phyloP scores from a whole-genome alignment of 2,113 vertebrate genomes.

The Pelecanus crispus region DNA sequence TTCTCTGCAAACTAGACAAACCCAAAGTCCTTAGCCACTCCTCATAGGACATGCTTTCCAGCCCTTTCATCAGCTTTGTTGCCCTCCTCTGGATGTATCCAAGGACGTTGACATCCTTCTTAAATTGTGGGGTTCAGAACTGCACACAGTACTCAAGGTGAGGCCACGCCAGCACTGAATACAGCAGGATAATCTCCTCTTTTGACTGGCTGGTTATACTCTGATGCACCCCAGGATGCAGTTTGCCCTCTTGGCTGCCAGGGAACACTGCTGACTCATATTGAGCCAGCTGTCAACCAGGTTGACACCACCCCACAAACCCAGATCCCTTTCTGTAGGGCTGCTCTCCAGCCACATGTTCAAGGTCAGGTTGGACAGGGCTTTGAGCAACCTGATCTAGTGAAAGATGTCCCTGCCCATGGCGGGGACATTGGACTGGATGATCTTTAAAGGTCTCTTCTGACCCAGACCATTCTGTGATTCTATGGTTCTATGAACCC shows the following conservation, averaged over 20 bases:
- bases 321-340: background rate
- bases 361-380: background rate
- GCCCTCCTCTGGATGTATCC: background rate
- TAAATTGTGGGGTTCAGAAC: background rate
- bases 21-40: background rate
- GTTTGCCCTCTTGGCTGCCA: background rate
- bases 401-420: background rate
- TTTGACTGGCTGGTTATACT: background rate
- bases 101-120: background rate
- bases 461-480: background rate
- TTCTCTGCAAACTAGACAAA: background rate
- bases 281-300: background rate
- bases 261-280: background rate
- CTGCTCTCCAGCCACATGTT: background rate
- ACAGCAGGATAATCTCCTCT: background rate
- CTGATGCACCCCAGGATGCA: background rate
- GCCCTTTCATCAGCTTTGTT: background rate
- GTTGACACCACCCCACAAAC: no score
- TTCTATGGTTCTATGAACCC: background rate
- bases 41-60: background rate
- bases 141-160: background rate
- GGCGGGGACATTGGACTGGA: background rate
- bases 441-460: background rate
- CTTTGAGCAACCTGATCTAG: background rate
- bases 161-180: accelerated